Evolutionary conservation across 2,888 invertebrate genomes (phyloP), one percentile per base, ranked within the genome.

Genomic region (Gerris lacustris): DNA sequence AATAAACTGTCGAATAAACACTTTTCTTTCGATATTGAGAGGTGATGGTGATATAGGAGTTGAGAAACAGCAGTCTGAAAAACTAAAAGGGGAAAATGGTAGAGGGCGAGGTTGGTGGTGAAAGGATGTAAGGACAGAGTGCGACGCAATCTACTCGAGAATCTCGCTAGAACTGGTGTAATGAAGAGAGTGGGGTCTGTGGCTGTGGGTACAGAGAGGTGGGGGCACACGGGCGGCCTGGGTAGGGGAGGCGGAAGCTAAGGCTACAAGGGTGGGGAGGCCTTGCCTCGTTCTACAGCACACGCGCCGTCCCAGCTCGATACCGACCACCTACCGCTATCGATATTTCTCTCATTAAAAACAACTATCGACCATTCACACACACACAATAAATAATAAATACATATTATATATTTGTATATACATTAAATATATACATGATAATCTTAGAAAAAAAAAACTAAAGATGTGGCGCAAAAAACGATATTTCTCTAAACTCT

Each of bases 51-150:
- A 31, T 31, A 4, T 31, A 31, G 31, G 31, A 31, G 31, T 31
- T 31, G 31, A 2, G 31, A 31, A 31, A 31, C 31, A 31, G 31
- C 31, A 31, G 31, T 31, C 31, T 31, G 31, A 31, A 31, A 31
- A 31, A 31, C 31, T 31, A 31, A 31, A 31, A 31, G 31, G 31
- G 31, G 31, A 31, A 31, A 31, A 31, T 31, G 31, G 31, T 31
- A 31, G 55, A 55, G 55, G 55, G 55, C 55, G 55, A 55, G 55
- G 55, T 55, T 55, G 55, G 55, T 55, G 55, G 55, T 55, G 55
- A 55, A 55, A 55, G 55, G 55, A 9, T 9, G 2, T 11, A 9
- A 15, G 55, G 55, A 55, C 15, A 55, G 11, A 15, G 5, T 11
- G 15, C 55, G 55, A 55, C 9, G 55, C 15, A 11, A 15, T 55